Base-by-base conservation (phyloP, 2,113 vertebrate genomes). In the Muscicapa adusta region DNA sequence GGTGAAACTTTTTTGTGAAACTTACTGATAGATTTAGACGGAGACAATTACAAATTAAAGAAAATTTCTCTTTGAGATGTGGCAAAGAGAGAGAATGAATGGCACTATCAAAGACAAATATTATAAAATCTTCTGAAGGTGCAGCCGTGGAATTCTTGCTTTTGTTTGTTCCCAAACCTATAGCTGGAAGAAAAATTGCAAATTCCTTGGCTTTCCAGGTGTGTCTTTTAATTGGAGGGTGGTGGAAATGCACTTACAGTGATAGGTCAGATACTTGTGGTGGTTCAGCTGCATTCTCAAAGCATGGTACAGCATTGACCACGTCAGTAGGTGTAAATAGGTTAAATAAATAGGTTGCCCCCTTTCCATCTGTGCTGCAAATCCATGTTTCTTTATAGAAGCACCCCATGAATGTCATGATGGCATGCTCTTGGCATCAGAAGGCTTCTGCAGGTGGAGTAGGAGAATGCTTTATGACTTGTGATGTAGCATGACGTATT, bases 401-500 rank as follows among this genome's bases (percentile, higher is more conserved):
- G 90, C 78, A 5, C 81, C 76, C 93, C 38, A 16, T 85, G 43
- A 89, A 85, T 88, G 83, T 96, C 96, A 34, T 65, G 92, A 96
- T 92, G 96, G 97, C 96, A 98, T 97, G 98, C 82, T 88, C 94
- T 95, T 97, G 95, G 94, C 97, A 33, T 94, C 89, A 86, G 96
- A 97, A 93, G 70, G 36, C 77, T 89, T 77, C 93, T 7, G 93
- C 94, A 91, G 80, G 78, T 36, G 66, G 94, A 95, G 50, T 29
- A 93, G 88, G 74, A 95, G 89, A 95, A 97, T 97, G 97, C 94
- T 48, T 78, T 96, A 45, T 91, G 92, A 94, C 86, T 91, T 96
- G 96, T 96, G 93, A 58, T 96, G 43, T 96, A 95, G 98, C 98
- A 98, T 98, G 98, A 96, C 76, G 5, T 97, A 95, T 76, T 95